Conservation (phyloP, 2,113 vertebrate genomes). For the Planiliza haematocheilus region DNA sequence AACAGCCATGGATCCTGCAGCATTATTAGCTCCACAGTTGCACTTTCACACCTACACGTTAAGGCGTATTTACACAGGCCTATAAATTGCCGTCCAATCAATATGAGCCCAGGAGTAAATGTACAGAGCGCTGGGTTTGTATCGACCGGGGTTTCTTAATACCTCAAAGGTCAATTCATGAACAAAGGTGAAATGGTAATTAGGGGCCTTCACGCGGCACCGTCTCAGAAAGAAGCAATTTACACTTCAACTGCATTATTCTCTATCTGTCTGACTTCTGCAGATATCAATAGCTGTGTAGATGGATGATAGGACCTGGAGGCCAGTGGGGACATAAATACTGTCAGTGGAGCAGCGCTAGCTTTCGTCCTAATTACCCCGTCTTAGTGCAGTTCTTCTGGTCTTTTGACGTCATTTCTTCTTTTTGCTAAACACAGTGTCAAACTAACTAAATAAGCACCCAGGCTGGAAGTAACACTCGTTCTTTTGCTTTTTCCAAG, state of each 20-base stretch:
- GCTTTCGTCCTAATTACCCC: constrained; percentile 5
- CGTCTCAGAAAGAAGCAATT: background rate
- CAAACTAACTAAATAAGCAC: too few species aligned
- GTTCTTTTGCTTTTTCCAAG: too few species aligned
- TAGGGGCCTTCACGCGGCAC: background rate
- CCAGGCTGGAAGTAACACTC: too few species aligned
- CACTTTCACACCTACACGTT: background rate
- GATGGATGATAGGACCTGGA: constrained; percentile 19
- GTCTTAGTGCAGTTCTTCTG: background rate
- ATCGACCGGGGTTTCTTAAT: constrained; percentile 10
- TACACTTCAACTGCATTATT: background rate
- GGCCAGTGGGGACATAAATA: constrained; percentile 46
- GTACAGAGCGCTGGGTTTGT: background rate
- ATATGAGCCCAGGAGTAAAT: background rate
- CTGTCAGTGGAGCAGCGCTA: background rate
- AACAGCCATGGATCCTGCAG: background rate
- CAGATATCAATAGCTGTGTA: constrained; percentile 26
- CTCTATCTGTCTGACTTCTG: background rate
- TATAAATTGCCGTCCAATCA: constrained; percentile 2
- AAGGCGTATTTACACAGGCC: background rate
- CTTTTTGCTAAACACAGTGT: too few species aligned
- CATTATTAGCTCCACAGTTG: constrained; percentile 1
- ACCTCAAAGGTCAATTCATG: constrained; percentile 17
- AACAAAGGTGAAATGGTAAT: constrained; percentile 29
- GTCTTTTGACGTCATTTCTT: background rate